Base-by-base conservation (phyloP, 2,797 vertebrate species). In the Capromys pilorides region DNA sequence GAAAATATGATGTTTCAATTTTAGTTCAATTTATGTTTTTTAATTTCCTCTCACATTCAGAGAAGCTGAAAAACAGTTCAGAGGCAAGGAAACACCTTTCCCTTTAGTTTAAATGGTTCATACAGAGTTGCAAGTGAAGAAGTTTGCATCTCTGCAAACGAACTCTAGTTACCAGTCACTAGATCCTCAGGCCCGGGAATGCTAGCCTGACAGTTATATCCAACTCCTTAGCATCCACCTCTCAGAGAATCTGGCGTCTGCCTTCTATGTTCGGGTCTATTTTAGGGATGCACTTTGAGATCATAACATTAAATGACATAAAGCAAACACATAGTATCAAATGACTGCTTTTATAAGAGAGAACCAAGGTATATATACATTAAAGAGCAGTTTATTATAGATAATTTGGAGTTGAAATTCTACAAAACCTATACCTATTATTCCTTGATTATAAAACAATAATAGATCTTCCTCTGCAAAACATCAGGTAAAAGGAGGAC, bases 21-120 rank as follows among this genome's bases (percentile, higher is more conserved):
- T 86, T 61, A 54, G 26, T 78, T 92, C 57, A 31, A 21, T 94
- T 80, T 92, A 79, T 93, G 86, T 83, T 36, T 91, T 85, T 94
- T 78, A 67, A 69, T 57, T 93, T 69, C 66, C 71, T 94, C 67
- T 79, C 64, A 67, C 66, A 24, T 39, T 93, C 67, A 59, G 14
- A 81, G 51, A 39, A 75, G 18, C 4, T 64, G 3, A 84, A n/a
- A 36, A 14, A 49, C 14, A 64, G 24, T 26, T 79, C 28, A 78
- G 59, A 86, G 62, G 24, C 73, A 77, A 12, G 51, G 2, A 81
- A 69, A 45, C 14, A 24, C 24, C 14, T 77, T 71, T 77, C 33
- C 18, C 26, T 69, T 86, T 80, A 64, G 81, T 67, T 83, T 22
- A 36, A 18, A 81, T 5, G 8, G 24, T 83, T 18, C 1, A 4